A percentile compares a stretch with the other conserved stretches of the same genome.
phyloP scores from a whole-genome alignment of 23 tunicate species.

The Oikopleura dioica region DNA sequence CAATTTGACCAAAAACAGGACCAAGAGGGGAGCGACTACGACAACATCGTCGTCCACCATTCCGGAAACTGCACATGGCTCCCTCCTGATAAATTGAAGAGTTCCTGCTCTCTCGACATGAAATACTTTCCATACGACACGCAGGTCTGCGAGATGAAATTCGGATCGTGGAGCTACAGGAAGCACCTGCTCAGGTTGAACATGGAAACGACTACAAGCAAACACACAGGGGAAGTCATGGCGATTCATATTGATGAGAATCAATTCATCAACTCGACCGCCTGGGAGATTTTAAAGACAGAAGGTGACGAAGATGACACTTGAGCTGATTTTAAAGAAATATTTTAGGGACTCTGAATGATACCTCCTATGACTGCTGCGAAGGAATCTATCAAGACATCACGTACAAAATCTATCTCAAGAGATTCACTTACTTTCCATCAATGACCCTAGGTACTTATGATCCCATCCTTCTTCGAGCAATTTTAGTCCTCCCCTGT shows the following conservation, averaged over 20 bases:
- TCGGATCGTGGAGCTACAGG: constrained; percentile 68
- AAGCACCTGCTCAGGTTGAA: no score
- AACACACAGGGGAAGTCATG: no score
- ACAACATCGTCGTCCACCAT: constrained; percentile 29
- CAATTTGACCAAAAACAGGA: neutral
- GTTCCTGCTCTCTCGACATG: constrained; percentile 53
- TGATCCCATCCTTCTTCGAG: no score
- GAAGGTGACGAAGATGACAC: no score
- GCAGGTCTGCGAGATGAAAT: constrained; percentile 44
- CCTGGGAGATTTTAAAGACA: neutral
- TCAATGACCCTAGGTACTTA: neutral
- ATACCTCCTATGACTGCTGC: neutral
- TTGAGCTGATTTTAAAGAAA: no score
- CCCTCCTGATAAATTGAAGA: constrained; percentile 66
- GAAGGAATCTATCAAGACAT: neutral
- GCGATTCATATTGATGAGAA: neutral
- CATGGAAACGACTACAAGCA: no score
- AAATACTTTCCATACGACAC: constrained; percentile 61
- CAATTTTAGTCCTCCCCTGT: constrained; percentile 1
- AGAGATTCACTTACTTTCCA: neutral
- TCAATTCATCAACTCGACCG: neutral
- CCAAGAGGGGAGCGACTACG: constrained; percentile 20
- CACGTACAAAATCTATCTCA: neutral
- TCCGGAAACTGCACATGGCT: constrained; percentile 45
- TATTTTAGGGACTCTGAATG: neutral